These are phyloP conservation scores for Smittia aterrima DNA, from an alignment of 2,888 invertebrate species.

Conservation along the genomic window DNA sequence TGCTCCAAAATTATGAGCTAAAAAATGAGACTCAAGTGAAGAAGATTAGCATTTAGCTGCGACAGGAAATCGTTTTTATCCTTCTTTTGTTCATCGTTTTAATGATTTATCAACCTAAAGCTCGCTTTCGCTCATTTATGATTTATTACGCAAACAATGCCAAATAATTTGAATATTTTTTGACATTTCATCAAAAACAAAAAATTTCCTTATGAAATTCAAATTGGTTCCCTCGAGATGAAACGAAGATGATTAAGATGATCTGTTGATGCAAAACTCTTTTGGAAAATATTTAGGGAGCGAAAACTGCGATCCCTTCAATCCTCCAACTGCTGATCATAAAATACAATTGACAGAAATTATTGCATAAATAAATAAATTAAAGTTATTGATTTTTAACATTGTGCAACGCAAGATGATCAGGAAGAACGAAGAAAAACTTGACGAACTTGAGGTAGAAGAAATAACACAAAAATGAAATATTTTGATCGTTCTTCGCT, in stretches of 20 bases:
- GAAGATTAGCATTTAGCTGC: neutral
- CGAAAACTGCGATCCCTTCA: no score
- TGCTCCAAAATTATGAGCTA: neutral
- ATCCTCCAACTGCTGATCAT: neutral
- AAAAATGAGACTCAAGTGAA: neutral
- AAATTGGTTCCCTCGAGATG: neutral
- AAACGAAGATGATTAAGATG: neutral
- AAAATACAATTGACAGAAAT: neutral
- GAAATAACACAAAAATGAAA: conserved; percentile 19
- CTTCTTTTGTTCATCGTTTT: neutral
- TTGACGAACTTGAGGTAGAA: neutral
- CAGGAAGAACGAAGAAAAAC: neutral
- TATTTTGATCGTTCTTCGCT: conserved; percentile 16
- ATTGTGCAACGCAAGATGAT: neutral
- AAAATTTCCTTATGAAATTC: neutral
- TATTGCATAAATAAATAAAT: conserved; percentile 13
- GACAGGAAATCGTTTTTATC: conserved; percentile 16
- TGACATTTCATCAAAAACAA: conserved; percentile 5
- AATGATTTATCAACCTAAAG: conserved; percentile 6
- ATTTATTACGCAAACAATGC: conserved; percentile 15
- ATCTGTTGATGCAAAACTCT: neutral
- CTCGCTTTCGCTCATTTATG: neutral
- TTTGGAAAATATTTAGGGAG: no score
- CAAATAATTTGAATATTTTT: neutral
- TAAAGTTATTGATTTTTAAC: conserved; percentile 14